These are phyloP conservation scores for Morpho deidamia DNA, from an alignment of 2,888 invertebrate species.

Conservation along the genomic window DNA sequence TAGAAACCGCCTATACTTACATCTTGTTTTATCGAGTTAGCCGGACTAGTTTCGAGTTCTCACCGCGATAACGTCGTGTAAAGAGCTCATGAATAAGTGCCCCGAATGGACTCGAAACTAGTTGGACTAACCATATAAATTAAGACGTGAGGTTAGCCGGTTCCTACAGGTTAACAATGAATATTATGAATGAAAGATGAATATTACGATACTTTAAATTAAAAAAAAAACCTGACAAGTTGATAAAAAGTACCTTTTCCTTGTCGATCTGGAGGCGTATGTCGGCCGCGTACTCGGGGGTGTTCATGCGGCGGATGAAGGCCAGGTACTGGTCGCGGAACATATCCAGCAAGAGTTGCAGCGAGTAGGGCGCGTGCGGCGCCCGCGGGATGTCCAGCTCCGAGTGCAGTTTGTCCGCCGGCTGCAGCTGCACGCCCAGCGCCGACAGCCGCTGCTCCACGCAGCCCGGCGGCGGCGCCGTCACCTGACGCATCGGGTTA, in stretches of 20 bases:
- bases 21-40: too few species aligned
- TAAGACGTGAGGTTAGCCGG: too few species aligned
- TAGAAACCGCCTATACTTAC: too few species aligned
- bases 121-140: too few species aligned
- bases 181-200: too few species aligned
- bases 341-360: slow-evolving; percentile 92
- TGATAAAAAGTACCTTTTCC: slow-evolving; percentile 79
- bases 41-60: too few species aligned
- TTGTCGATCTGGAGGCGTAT: slow-evolving; percentile 87
- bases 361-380: slow-evolving; percentile 89
- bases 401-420: slow-evolving; percentile 82
- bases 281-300: slow-evolving; percentile 84
- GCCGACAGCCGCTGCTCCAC: slow-evolving; percentile 94
- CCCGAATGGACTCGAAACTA: too few species aligned
- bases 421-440: slow-evolving; percentile 82
- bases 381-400: slow-evolving; percentile 90
- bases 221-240: too few species aligned
- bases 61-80: too few species aligned
- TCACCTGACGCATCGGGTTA: slow-evolving; percentile 45
- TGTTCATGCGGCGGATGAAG: slow-evolving; percentile 90
- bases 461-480: slow-evolving; percentile 93
- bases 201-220: too few species aligned
- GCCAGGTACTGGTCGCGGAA: slow-evolving; percentile 92
- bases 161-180: too few species aligned
- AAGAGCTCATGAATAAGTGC: too few species aligned